Percentiles rank a stretch among this genome's conserved stretches.
These are phyloP conservation scores for Anoplophora glabripennis DNA, from an alignment of 1,140 invertebrate species.

Conservation along the genomic window DNA sequence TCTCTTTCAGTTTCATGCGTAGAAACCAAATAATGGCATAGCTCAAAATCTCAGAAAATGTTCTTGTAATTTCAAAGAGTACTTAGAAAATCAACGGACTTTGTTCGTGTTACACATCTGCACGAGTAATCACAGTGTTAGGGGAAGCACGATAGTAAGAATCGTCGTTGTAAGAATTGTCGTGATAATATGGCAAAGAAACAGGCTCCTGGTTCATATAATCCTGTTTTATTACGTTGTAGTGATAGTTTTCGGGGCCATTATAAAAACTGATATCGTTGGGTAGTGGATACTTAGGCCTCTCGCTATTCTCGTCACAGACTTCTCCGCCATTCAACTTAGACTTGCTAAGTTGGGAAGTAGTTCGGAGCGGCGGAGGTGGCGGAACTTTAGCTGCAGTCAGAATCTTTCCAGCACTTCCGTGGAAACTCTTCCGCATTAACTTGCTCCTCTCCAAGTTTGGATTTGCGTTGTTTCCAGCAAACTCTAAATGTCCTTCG, in stretches of 20 bases:
- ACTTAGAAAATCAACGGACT: no score
- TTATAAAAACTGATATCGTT: no score
- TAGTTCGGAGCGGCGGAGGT: conserved; percentile 80
- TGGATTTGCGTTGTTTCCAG: conserved; percentile 67
- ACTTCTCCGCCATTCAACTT: conserved; percentile 61
- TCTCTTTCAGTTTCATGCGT: no score
- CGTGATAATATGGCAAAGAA: conserved; percentile 62
- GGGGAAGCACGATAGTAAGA: no score
- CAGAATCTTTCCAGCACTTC: conserved; percentile 74
- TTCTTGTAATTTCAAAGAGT: no score
- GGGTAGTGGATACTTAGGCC: no score
- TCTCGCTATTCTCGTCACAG: conserved; percentile 54
- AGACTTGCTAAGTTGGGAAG: conserved; percentile 75
- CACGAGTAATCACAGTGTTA: no score
- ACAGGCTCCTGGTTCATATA: conserved; percentile 59
- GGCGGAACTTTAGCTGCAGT: conserved; percentile 82
- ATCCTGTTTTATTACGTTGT: conserved; percentile 46
- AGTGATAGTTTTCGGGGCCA: conserved; percentile 18
- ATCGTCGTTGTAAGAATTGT: conserved; percentile 47
- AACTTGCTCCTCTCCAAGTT: conserved; percentile 81
- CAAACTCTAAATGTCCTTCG: conserved; percentile 79
- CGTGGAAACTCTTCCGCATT: conserved; percentile 87
- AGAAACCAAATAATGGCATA: no score
- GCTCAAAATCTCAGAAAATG: no score
- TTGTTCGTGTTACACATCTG: no score